A percentile compares a stretch with the other conserved stretches of the same genome.
phyloP scores from a whole-genome alignment of 2,797 vertebrate genomes.

The Austrolebias charrua region DNA sequence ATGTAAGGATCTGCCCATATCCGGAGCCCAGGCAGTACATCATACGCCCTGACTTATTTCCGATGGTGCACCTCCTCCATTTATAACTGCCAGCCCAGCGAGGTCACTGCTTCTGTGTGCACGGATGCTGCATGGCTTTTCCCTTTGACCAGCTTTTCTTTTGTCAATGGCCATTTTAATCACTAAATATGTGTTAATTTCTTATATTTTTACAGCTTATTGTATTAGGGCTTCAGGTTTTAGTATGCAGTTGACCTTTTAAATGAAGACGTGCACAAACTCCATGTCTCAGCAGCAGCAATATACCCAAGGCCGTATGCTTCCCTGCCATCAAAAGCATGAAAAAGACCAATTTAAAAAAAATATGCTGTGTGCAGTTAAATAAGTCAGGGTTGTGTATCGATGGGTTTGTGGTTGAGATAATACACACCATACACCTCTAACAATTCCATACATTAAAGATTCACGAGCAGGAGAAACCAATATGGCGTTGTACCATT shows the following conservation, averaged over 20 bases:
- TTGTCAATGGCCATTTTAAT: conserved; percentile 17
- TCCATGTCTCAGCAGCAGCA: no score
- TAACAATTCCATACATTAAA: not conserved
- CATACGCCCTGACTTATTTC: conserved; percentile 40
- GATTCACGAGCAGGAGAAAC: no score
- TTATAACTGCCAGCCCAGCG: conserved; percentile 42
- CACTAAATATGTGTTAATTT: not conserved
- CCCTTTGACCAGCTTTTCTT: conserved; percentile 14
- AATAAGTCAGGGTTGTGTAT: conserved; percentile 53
- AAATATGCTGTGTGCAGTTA: conserved; percentile 44
- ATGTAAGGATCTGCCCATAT: conserved; percentile 19
- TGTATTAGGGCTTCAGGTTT: not conserved
- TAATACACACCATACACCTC: conserved; percentile 23
- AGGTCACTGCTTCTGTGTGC: not conserved
- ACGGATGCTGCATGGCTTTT: conserved; percentile 18
- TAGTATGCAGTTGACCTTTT: no score
- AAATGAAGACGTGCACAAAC: no score
- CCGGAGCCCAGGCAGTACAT: conserved; percentile 25
- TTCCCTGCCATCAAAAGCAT: conserved; percentile 27
- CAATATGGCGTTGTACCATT: no score
- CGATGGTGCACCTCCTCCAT: conserved; percentile 17
- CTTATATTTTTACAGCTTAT: not conserved
- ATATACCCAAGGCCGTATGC: not conserved
- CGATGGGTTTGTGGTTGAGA: conserved; percentile 27
- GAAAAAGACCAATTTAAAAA: conserved; percentile 9